Evolutionary conservation across 2,113 vertebrate species (phyloP).

Genomic region (Lates calcarifer): DNA sequence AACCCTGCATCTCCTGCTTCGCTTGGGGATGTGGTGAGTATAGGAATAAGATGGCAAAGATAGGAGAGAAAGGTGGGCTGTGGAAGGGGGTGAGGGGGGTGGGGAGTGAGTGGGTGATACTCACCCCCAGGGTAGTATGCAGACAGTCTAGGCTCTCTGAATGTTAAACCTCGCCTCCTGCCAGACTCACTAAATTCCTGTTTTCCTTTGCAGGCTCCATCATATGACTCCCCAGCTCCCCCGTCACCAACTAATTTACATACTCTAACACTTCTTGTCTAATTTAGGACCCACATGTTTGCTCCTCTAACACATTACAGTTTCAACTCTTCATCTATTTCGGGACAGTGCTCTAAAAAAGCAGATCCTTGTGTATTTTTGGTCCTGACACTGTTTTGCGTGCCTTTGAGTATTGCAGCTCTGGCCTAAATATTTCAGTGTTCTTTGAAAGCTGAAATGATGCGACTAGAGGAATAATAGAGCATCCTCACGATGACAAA

Average conservation of each 20-base stretch:
- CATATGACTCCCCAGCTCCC: slow-evolving; percentile 8
- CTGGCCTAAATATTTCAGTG: slow-evolving; percentile 63
- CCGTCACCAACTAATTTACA: slow-evolving; percentile 37
- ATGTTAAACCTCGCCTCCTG: slow-evolving; percentile 26
- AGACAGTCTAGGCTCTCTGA: slow-evolving; percentile 28
- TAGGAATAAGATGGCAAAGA: slow-evolving; percentile 20
- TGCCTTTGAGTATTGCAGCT: slow-evolving; percentile 52
- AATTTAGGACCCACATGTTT: slow-evolving; percentile 64
- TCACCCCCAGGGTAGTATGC: slow-evolving; percentile 5
- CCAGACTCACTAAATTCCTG: slow-evolving; percentile 33
- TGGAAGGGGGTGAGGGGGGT: background rate
- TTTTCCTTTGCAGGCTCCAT: slow-evolving; percentile 19
- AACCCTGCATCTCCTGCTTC: slow-evolving; percentile 12
- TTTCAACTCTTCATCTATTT: slow-evolving; percentile 67
- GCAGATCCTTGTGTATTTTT: slow-evolving; percentile 64
- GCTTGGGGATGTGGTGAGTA: slow-evolving; percentile 2
- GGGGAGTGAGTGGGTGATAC: slow-evolving; percentile 18
- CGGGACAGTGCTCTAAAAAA: slow-evolving; percentile 59
- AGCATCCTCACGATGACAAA: slow-evolving; percentile 15
- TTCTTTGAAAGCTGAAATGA: slow-evolving; percentile 73
- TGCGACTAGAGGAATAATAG: slow-evolving; percentile 14
- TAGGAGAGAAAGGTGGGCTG: background rate
- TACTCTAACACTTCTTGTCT: slow-evolving; percentile 48
- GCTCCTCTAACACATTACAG: slow-evolving; percentile 40
- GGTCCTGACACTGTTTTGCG: slow-evolving; percentile 71